Percentiles rank a stretch among this genome's conserved stretches.
Evolutionary conservation across 1,140 invertebrate genomes (phyloP).

Genomic region (Atta colombica): DNA sequence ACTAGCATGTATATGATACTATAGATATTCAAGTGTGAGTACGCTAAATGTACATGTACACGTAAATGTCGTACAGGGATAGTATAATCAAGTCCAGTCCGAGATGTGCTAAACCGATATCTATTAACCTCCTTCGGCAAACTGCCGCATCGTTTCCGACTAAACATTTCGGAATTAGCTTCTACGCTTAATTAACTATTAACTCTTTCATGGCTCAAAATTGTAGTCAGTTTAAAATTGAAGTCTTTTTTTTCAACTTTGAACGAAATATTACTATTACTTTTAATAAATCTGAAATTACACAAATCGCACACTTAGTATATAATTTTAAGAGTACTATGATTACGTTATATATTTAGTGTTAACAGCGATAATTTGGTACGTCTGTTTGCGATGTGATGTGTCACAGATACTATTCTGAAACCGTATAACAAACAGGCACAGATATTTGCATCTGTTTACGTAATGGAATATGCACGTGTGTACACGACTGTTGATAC

Average conservation of each 20-base stretch:
- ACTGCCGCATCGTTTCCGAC: conserved; percentile 24
- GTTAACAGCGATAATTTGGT: conserved; percentile 4
- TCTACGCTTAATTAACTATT: conserved; percentile 23
- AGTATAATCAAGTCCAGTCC: conserved; percentile 33
- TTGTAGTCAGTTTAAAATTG: background rate
- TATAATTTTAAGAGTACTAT: background rate
- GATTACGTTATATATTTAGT: background rate
- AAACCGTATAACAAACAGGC: background rate
- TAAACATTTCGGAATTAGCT: conserved; percentile 43
- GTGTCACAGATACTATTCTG: background rate
- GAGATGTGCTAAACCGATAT: conserved; percentile 73
- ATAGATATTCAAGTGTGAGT: background rate
- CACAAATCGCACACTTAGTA: background rate
- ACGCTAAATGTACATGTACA: background rate
- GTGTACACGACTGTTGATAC: conserved; percentile 9
- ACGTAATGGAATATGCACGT: conserved; percentile 5
- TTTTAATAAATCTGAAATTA: background rate
- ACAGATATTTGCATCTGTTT: conserved; percentile 29
- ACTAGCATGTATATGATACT: background rate
- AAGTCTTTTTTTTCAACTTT: background rate
- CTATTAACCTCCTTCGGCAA: conserved; percentile 64
- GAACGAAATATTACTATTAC: background rate
- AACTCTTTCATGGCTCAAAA: background rate
- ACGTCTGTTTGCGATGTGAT: background rate
- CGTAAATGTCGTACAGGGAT: conserved; percentile 3